These are phyloP conservation scores for Scylla paramamosain DNA, from an alignment of 1,140 invertebrate species.

Conservation along the genomic window DNA sequence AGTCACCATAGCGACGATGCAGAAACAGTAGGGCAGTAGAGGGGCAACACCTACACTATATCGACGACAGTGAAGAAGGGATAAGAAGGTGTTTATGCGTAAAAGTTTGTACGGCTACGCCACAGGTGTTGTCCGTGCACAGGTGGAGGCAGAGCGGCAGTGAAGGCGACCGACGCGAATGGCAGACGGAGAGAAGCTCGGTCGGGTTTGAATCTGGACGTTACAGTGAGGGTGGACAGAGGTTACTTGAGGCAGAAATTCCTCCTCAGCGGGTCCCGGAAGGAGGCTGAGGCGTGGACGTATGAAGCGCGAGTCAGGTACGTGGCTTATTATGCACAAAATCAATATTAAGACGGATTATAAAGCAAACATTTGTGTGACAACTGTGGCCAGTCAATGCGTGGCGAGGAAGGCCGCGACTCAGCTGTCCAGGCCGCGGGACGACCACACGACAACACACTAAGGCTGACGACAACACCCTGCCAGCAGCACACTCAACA, in stretches of 20 bases:
- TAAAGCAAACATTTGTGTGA: conserved; percentile 38
- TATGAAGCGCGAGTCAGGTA: conserved; percentile 59
- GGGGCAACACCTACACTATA: neutral
- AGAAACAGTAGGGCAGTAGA: neutral
- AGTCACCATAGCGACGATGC: neutral
- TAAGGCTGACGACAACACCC: neutral
- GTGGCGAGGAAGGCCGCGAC: neutral
- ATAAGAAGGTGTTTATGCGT: neutral
- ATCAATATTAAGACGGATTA: conserved; percentile 51
- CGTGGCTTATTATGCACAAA: conserved; percentile 55
- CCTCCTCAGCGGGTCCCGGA: conserved; percentile 37
- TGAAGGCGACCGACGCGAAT: conserved; percentile 52
- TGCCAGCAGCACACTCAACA: neutral
- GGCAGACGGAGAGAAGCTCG: conserved; percentile 68
- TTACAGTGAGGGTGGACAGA: conserved; percentile 60
- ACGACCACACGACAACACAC: neutral
- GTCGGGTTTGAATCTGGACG: conserved; percentile 62
- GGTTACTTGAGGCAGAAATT: conserved; percentile 47
- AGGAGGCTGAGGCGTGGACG: conserved; percentile 58
- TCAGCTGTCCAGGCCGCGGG: neutral
- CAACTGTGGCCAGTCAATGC: neutral
- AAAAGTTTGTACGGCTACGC: neutral
- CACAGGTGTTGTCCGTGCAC: conserved; percentile 6
- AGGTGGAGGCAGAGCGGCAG: neutral
- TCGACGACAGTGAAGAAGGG: neutral